Base-by-base conservation (phyloP, 2,888 invertebrate genomes). In the Tromatobia lineatoria region DNA sequence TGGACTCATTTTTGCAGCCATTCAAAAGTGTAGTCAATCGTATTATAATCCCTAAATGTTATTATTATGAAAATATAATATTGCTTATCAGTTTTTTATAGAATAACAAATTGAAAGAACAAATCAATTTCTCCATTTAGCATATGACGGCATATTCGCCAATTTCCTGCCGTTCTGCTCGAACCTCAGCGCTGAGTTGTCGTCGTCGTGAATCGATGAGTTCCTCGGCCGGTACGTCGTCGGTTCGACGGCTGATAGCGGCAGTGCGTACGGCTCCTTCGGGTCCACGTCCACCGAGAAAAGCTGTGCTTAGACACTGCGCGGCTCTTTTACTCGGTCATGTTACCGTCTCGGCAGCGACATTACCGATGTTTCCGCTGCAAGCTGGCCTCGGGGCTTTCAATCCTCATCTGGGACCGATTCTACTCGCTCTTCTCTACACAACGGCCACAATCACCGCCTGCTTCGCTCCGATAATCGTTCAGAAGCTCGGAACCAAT, bases 221-320 rank as follows among this genome's bases (percentile, higher is more conserved):
- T 94, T 96, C 91, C 92, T 95, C 52, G 92, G 96, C 79, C 92
- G 96, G 86, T 94, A 96, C 92, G 84, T 95, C 85, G 93, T 97
- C 97, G 0, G 97, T 97, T 11, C 95, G 97, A 3, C 95, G 97
- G 0, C 94, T 97, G 15, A 95, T 97, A 74, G 96, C 96, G 0
- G 94, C 93, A 0, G 93, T 92, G 4, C 87, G 93, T 1, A 87
- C 92, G 8, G 88, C 92, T 0, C 93, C 93, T 3, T 91, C 93
- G 23, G 92, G 92, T 11, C 92, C 93, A 7, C 85, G 92, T 7
- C 93, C 93, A 3, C 91, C 93, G 61, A 92, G 92, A 77, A 91
- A 89, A 78, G 91, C 90, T 0, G 89, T 93, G 0, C 34, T 93
- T 2, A 87, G 94, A 0, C 94, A 94, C 83, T 94, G 94, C 87